Conservation (phyloP, 2,797 vertebrate species). For the Neosalanx taihuensis region DNA sequence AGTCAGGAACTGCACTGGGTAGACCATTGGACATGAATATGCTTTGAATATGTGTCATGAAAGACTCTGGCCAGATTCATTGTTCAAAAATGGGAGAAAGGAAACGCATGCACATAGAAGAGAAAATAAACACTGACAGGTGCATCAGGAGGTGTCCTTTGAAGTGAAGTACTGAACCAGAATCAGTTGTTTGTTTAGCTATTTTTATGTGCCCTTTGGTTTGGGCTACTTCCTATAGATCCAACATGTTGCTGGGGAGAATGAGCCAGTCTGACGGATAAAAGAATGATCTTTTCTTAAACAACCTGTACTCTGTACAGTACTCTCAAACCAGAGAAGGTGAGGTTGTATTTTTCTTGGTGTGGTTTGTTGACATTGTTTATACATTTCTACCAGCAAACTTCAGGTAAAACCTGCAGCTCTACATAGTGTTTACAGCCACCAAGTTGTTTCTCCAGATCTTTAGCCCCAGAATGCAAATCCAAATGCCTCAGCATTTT, state of each 20-base stretch:
- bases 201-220: conserved; percentile 72
- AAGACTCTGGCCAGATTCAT: not conserved
- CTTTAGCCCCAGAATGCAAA: no score
- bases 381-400: no score
- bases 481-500: no score
- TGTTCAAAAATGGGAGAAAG: not conserved
- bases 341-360: no score
- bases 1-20: not conserved
- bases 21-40: no score
- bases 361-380: no score
- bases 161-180: conserved; percentile 71
- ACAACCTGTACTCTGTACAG: no score
- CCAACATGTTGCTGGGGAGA: conserved; percentile 53
- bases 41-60: not conserved
- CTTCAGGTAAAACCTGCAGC: no score
- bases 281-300: not conserved
- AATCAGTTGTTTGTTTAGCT: conserved; percentile 82
- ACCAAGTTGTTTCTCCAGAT: no score
- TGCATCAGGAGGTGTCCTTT: conserved; percentile 62
- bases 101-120: conserved; percentile 9
- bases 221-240: conserved; percentile 81
- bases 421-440: no score
- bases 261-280: conserved; percentile 18
- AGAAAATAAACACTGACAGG: conserved; percentile 53
- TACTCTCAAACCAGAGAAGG: no score